Conservation (phyloP, 1,140 invertebrate species). For the Bombus waltoni region DNA sequence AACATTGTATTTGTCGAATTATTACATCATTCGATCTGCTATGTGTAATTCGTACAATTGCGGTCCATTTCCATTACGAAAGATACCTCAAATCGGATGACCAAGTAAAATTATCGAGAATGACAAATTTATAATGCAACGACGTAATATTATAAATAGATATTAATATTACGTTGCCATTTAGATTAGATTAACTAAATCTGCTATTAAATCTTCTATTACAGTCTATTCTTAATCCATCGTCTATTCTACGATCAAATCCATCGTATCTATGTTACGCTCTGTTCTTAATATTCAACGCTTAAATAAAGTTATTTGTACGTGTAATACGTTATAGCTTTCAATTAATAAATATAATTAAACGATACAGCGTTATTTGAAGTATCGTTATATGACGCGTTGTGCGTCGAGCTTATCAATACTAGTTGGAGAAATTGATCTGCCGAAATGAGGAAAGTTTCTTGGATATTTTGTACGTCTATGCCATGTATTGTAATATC, state of each 20-base stretch:
- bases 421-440: too few relatives aligned
- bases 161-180: neutral
- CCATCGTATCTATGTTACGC: neutral
- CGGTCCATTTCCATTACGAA: neutral
- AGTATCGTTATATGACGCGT: too few relatives aligned
- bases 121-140: neutral
- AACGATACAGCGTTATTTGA: neutral
- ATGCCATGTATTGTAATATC: too few relatives aligned
- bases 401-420: too few relatives aligned
- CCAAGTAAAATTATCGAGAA: neutral
- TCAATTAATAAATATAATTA: neutral
- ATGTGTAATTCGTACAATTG: neutral
- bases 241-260: too few relatives aligned
- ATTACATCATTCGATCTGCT: neutral
- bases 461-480: too few relatives aligned
- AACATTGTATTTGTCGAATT: neutral
- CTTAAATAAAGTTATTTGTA: neutral
- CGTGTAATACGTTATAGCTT: neutral
- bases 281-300: neutral
- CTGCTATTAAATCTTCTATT: too few relatives aligned
- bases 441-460: too few relatives aligned
- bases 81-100: neutral
- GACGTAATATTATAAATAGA: neutral
- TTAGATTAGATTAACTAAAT: too few relatives aligned
- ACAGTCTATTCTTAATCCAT: too few relatives aligned